Base-by-base conservation (phyloP, 1,140 invertebrate genomes). In the Solenopsis invicta region DNA sequence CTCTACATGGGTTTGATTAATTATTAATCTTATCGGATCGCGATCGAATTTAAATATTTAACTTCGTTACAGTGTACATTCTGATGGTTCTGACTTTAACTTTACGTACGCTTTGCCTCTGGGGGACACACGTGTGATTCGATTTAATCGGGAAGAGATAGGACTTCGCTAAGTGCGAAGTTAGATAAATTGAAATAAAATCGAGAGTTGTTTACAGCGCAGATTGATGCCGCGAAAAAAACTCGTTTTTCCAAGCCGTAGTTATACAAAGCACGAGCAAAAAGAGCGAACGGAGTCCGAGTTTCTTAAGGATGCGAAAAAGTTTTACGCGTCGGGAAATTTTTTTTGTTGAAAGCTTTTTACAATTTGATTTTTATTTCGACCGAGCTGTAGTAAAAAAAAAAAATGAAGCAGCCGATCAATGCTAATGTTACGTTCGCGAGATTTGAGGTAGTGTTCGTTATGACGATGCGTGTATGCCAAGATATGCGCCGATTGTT, bases 401-500 rank as follows among this genome's bases (percentile, higher is more conserved):
- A 21, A 48, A 13, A 54, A 66, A 54, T 29, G 29, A 74, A 74
- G n/a, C 37, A 59, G 13, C 34, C 24, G 69, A 62, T 75, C 18
- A 69, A 80, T 62, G 41, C 29, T 41, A 62, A 71, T 52, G 24
- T 48, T 74, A 61, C 24, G 24, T 72, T 54, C n/a, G n/a, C 29
- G 50, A n/a, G 41, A 61, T 48, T 84, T 69, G 75, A 84, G 80
- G 69, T 74, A 82, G 52, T 50, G 37, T 21, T 48, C 10, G 13
- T 34, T 18, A 3, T 54, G 45, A 34, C 29, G 67, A 86, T 85
- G 82, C 75, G 52, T 66, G 52, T 37, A 37, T 45, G 29, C n/a
- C 48, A 89, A 72, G 48, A 72, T 81, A 64, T 37, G 18, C 62
- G 80, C 74, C 29, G 81, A n/a, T 88, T 81, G 69, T 59, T 81